Conservation (phyloP, 2,888 invertebrate genomes). For the Synergus laeviventris region DNA sequence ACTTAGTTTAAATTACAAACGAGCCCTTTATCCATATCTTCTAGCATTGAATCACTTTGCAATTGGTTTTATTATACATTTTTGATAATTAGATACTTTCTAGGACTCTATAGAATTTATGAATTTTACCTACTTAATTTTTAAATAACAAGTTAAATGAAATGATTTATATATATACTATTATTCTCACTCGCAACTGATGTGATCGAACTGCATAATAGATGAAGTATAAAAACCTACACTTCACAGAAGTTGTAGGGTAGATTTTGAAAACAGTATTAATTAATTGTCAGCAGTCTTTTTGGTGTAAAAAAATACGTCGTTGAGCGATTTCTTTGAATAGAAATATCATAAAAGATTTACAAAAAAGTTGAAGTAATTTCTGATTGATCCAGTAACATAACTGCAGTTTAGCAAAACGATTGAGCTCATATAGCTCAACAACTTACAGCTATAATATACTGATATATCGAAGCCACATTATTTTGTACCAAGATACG, state of each 20-base stretch:
- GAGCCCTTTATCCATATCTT: constrained; percentile 9
- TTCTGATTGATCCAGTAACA: not conserved
- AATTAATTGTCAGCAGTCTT: constrained; percentile 18
- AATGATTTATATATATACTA: constrained; percentile 24
- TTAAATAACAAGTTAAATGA: constrained; percentile 39
- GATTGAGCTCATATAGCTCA: not conserved
- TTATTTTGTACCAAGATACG: constrained; percentile 21
- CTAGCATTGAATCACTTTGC: not conserved
- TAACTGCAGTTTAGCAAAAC: not conserved
- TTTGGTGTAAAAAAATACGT: not conserved
- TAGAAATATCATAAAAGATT: not conserved
- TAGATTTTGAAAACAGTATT: constrained; percentile 12
- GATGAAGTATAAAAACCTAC: constrained; percentile 8
- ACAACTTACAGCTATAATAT: constrained; percentile 12
- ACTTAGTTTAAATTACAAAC: constrained; percentile 2
- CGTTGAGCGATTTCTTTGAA: not conserved
- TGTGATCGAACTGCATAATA: constrained; percentile 6
- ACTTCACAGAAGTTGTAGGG: constrained; percentile 21
- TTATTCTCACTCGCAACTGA: not conserved
- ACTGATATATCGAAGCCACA: constrained; percentile 11
- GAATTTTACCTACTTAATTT: constrained; percentile 20
- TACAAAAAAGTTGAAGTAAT: not conserved
- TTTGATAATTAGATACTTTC: constrained; percentile 35
- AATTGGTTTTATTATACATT: constrained; percentile 36
- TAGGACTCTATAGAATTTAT: constrained; percentile 17